Evolutionary conservation across 1,140 invertebrate genomes (phyloP), one percentile per base, ranked within the genome.

Genomic region (Delia radicum): DNA sequence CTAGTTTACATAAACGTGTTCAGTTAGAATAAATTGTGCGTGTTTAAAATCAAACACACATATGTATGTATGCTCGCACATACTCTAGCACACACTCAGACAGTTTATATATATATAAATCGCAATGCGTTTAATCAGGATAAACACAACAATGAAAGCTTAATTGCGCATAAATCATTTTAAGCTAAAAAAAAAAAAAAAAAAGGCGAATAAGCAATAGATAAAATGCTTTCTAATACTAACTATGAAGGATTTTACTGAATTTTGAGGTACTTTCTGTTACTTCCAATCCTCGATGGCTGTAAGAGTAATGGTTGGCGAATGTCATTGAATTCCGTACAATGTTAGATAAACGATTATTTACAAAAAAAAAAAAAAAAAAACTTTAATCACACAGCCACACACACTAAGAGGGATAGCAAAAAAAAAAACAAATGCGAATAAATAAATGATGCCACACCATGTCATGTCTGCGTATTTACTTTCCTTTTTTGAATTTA

Each of bases 141-240:
- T 63, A 37, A 73, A 62, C 69, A 21, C 69, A 76, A 76, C 75
- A 76, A 76, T 76, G 48, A 18, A 61, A 65, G 26, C 75, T 72
- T 73, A 76, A 76, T 76, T 76, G 69, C 69, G 67, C 75, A 73
- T 76, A 76, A 76, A 76, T 76, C 71, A 76, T 76, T 73, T 37
- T 33, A n/a, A n/a, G n/a, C n/a, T n/a, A n/a, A n/a, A n/a, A 24
- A 18, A 4, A 55, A 55, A 21, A 48, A 55, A 55, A 6, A 5
- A 55, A 3, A 55, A 15, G 21, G 21, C 46, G n/a, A 55, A 21
- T 18, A 55, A 21, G 0, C 46, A n/a, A n/a, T 55, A 55, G 18
- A 55, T 55, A 55, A 55, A 55, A n/a, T n/a, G 10, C 15, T 55
- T 55, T 55, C 4, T n/a, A n/a, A 5, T 55, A 55, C 46, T 21